A percentile compares a stretch with the other conserved stretches of the same genome.
These are phyloP conservation scores for Epinephelus moara DNA, from an alignment of 2,113 vertebrate genomes.

Conservation along the genomic window DNA sequence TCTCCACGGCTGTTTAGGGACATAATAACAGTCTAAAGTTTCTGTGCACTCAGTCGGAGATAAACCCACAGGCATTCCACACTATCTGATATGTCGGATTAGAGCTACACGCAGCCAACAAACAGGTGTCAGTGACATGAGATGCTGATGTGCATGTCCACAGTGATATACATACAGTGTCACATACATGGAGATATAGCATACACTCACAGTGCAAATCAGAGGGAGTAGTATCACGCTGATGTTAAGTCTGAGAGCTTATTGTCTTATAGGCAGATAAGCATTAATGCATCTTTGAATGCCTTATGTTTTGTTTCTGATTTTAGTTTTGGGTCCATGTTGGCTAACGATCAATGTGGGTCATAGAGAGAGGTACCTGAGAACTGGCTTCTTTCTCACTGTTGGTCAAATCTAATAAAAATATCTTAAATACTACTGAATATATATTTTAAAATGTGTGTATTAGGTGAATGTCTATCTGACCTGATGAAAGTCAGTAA, in stretches of 20 bases:
- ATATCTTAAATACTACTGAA: not conserved
- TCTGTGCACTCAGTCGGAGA: constrained; percentile 64
- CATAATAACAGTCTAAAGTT: constrained; percentile 73
- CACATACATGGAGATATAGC: constrained; percentile 12
- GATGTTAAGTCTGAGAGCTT: constrained; percentile 4
- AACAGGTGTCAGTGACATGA: constrained; percentile 74
- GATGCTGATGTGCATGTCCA: constrained; percentile 38
- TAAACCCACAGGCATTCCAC: constrained; percentile 68
- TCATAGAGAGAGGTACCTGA: not conserved
- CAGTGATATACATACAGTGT: constrained; percentile 30
- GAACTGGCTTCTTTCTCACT: not conserved
- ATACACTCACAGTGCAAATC: constrained; percentile 9
- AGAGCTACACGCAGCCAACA: constrained; percentile 62
- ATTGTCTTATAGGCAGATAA: not conserved
- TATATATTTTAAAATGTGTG: not conserved
- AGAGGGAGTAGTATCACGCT: not conserved
- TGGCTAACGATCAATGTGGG: not conserved
- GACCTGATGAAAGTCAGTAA: not conserved
- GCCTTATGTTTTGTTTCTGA: not conserved
- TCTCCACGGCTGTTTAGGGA: constrained; percentile 73
- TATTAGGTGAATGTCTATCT: not conserved
- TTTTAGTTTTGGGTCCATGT: not conserved
- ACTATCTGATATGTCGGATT: constrained; percentile 73
- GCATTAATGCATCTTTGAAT: not conserved
- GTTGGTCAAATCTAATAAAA: not conserved